These are phyloP conservation scores for Drosophila persimilis DNA, from an alignment of 1,140 invertebrate genomes.

Conservation along the genomic window DNA sequence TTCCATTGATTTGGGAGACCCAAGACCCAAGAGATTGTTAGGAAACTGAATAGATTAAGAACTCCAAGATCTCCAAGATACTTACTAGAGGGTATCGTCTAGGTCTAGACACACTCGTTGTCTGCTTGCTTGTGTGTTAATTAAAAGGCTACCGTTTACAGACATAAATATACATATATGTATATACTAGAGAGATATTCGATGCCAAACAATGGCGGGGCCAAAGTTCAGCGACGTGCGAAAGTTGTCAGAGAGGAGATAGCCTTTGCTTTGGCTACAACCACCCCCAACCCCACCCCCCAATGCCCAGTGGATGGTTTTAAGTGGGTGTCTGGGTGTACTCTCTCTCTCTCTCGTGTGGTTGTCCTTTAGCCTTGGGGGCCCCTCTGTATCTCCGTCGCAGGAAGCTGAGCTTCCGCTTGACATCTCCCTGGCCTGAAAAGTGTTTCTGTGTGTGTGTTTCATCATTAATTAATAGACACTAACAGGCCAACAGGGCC, in stretches of 20 bases:
- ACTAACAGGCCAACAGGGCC: constrained; percentile 10
- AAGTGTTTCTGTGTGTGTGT: constrained; percentile 16
- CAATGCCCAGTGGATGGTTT: neutral
- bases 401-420: no score
- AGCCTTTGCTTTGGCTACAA: neutral
- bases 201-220: neutral
- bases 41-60: no score
- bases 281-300: no score
- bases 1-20: no score
- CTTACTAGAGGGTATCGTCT: no score
- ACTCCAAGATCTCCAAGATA: no score
- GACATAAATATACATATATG: no score
- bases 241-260: neutral
- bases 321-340: neutral
- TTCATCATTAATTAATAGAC: constrained; percentile 56
- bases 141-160: no score
- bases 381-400: constrained; percentile 2
- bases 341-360: constrained; percentile 5
- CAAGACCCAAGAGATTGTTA: no score
- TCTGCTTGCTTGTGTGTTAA: neutral
- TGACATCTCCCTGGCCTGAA: constrained; percentile 2
- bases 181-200: neutral
- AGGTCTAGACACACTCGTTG: neutral
- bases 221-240: neutral
- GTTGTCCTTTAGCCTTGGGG: constrained; percentile 13